A percentile compares a stretch with the other conserved stretches of the same genome.
These are phyloP conservation scores for Gonatopus flavifemur DNA, from an alignment of 1,140 invertebrate genomes.

Conservation along the genomic window DNA sequence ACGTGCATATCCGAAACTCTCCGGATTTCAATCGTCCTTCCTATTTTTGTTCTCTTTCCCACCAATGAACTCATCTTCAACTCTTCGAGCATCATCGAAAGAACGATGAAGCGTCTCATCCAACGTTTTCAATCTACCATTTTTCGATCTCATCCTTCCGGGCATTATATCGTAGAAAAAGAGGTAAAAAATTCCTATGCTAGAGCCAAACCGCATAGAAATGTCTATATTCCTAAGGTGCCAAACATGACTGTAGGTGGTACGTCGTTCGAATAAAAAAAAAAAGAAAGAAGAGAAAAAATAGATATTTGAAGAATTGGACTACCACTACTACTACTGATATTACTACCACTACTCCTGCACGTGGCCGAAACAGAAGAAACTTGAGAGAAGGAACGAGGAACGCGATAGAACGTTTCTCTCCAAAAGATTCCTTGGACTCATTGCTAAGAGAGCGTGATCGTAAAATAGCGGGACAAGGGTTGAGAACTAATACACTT, in stretches of 20 bases:
- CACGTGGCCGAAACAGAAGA: not conserved
- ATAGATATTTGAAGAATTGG: not conserved
- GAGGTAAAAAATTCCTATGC: conserved; percentile 10
- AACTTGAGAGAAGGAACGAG: not conserved
- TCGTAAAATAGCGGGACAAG: conserved; percentile 6
- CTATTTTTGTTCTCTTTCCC: too few relatives aligned
- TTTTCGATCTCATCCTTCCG: conserved; percentile 9
- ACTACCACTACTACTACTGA: not conserved
- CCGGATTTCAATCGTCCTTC: too few relatives aligned
- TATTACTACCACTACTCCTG: too few relatives aligned
- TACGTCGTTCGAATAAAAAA: not conserved
- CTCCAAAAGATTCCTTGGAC: not conserved
- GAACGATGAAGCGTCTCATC: too few relatives aligned
- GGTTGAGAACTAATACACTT: conserved; percentile 18
- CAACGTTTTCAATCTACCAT: conserved; percentile 29
- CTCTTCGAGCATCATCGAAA: conserved; percentile 7
- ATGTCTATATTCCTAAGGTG: conserved; percentile 15
- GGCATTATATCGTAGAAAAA: conserved; percentile 4
- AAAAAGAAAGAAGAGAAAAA: not conserved
- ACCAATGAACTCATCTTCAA: too few relatives aligned
- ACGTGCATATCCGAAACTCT: too few relatives aligned
- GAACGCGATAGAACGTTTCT: not conserved
- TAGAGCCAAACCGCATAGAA: conserved; percentile 9
- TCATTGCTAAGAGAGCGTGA: not conserved
- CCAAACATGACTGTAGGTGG: not conserved